A percentile compares a stretch with the other conserved stretches of the same genome.
phyloP scores from a whole-genome alignment of 2,113 vertebrate species.

The Mesoclemmys tuberculata region DNA sequence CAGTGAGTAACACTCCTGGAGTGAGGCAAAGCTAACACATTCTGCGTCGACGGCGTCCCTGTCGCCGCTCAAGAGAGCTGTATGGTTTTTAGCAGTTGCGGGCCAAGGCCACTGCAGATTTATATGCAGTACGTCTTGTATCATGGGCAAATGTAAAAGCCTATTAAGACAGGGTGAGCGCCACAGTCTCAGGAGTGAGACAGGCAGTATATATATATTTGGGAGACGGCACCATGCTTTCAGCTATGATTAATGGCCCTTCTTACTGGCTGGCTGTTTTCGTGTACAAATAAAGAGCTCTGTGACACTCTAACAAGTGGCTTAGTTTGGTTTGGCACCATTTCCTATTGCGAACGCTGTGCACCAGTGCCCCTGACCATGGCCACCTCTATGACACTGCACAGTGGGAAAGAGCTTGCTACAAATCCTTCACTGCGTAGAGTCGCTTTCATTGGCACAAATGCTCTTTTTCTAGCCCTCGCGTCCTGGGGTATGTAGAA shows the following conservation, averaged over 20 bases:
- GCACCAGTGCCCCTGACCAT: neutral
- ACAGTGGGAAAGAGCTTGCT: neutral
- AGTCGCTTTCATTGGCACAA: neutral
- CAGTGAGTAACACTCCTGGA: neutral
- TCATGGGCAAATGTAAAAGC: neutral
- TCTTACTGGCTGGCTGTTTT: neutral
- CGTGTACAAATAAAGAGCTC: neutral
- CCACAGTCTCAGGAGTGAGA: neutral
- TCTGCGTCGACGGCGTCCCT: neutral
- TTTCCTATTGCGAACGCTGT: neutral
- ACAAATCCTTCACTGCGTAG: neutral
- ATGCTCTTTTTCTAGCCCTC: neutral
- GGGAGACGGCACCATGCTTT: neutral
- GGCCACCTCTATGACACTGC: neutral
- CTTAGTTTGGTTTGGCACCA: neutral
- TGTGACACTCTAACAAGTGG: neutral
- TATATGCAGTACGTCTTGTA: neutral
- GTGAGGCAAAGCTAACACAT: neutral
- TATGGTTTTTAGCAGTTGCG: accelerated
- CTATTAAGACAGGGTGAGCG: neutral
- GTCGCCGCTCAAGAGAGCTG: neutral
- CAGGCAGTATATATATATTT: neutral
- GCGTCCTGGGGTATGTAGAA: neutral
- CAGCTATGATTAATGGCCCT: neutral
- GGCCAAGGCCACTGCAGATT: neutral